These are phyloP conservation scores for Calephelis perditalis DNA, from an alignment of 2,888 invertebrate species.

Conservation along the genomic window DNA sequence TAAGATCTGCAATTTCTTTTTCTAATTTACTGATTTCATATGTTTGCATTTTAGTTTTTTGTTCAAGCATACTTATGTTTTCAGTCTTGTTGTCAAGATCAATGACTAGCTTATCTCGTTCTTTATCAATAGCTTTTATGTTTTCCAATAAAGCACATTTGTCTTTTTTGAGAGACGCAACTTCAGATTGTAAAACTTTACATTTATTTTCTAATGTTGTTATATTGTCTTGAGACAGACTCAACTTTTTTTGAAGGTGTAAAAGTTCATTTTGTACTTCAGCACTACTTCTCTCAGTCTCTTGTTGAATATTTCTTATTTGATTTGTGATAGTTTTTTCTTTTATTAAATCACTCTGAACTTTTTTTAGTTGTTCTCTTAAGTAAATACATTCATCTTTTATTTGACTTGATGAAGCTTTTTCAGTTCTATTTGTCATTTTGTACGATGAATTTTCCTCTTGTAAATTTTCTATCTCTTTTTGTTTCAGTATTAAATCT, in stretches of 20 bases:
- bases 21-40: conserved; percentile 75
- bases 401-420: conserved; percentile 61
- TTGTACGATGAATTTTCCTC: conserved; percentile 69
- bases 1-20: conserved; percentile 73
- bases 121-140: conserved; percentile 82
- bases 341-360: conserved; percentile 67
- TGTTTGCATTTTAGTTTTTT: conserved; percentile 80
- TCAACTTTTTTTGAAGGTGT: conserved; percentile 80
- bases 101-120: conserved; percentile 82
- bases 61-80: conserved; percentile 80
- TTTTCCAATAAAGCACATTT: conserved; percentile 80
- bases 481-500: conserved; percentile 61
- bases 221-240: conserved; percentile 77
- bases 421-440: conserved; percentile 61
- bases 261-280: conserved; percentile 83
- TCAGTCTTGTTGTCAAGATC: conserved; percentile 86
- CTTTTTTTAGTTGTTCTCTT: conserved; percentile 63
- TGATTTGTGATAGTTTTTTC: conserved; percentile 69
- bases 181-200: conserved; percentile 79
- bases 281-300: conserved; percentile 84
- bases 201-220: conserved; percentile 78
- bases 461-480: conserved; percentile 59
- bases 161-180: conserved; percentile 79
- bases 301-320: conserved; percentile 84
- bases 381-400: conserved; percentile 65